phyloP scores from a whole-genome alignment of 2,113 vertebrate genomes.

The Calidris pygmaea region DNA sequence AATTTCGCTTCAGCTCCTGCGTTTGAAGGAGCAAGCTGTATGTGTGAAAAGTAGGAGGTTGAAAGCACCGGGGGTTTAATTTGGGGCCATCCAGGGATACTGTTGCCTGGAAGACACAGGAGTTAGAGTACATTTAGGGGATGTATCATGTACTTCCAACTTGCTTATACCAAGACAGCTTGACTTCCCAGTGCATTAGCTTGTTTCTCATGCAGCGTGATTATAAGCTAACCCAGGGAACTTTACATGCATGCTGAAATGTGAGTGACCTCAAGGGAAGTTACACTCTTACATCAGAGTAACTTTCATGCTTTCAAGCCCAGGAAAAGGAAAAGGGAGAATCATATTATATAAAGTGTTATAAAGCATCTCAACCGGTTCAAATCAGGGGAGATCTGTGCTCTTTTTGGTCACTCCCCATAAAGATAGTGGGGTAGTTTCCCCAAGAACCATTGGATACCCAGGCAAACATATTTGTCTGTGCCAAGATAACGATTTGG shows the following conservation, averaged over 20 bases:
- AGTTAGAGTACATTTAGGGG: neutral
- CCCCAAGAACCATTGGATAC: neutral
- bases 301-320: neutral
- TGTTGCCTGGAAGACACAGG: neutral
- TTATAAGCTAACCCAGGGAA: neutral
- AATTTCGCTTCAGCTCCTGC: neutral
- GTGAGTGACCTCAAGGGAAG: neutral
- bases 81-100: neutral
- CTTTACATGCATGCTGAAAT: neutral
- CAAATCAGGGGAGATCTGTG: rapidly evolving
- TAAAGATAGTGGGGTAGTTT: neutral
- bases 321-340: neutral
- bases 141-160: neutral
- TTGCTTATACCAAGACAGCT: neutral
- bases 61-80: neutral
- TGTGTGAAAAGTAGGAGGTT: neutral
- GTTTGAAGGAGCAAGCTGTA: neutral
- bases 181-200: neutral
- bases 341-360: neutral
- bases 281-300: neutral
- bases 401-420: neutral
- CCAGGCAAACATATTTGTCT: neutral
- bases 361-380: neutral
- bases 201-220: neutral
- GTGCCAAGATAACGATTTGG: neutral